Evolutionary conservation across 2,888 invertebrate species (phyloP).

Genomic region (Patella depressa): DNA sequence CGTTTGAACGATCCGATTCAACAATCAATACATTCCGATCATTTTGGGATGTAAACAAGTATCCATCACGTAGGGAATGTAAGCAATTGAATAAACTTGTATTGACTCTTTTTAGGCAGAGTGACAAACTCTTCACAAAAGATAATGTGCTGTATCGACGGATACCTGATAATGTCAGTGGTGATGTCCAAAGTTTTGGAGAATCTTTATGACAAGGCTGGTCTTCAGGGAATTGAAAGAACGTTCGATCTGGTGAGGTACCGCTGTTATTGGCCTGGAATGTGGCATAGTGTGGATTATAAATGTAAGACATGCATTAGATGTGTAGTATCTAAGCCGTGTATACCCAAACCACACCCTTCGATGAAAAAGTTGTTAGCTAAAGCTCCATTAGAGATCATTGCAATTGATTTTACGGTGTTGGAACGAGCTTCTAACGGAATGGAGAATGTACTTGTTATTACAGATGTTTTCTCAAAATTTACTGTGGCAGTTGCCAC

Average conservation of each 20-base stretch:
- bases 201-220: slow-evolving; percentile 29
- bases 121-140: background rate
- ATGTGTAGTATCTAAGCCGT: slow-evolving; percentile 34
- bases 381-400: slow-evolving; percentile 34
- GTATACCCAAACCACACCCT: slow-evolving; percentile 15
- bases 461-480: slow-evolving; percentile 43
- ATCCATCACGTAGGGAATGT: background rate
- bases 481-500: slow-evolving; percentile 34
- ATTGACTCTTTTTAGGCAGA: slow-evolving; percentile 2
- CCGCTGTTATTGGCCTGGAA: slow-evolving; percentile 44
- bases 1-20: background rate
- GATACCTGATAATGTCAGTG: slow-evolving; percentile 12
- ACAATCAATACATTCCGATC: background rate
- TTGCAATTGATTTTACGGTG: slow-evolving; percentile 46
- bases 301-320: slow-evolving; percentile 36
- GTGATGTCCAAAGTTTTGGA: slow-evolving; percentile 18
- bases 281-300: slow-evolving; percentile 34
- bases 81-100: background rate
- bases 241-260: slow-evolving; percentile 27
- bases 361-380: slow-evolving; percentile 34
- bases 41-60: background rate
- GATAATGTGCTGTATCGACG: slow-evolving; percentile 24
- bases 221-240: slow-evolving; percentile 37
- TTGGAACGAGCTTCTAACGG: slow-evolving; percentile 37
- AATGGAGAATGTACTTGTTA: slow-evolving; percentile 43